Evolutionary conservation across 1,140 invertebrate species (phyloP).

Genomic region (Orius insidiosus): DNA sequence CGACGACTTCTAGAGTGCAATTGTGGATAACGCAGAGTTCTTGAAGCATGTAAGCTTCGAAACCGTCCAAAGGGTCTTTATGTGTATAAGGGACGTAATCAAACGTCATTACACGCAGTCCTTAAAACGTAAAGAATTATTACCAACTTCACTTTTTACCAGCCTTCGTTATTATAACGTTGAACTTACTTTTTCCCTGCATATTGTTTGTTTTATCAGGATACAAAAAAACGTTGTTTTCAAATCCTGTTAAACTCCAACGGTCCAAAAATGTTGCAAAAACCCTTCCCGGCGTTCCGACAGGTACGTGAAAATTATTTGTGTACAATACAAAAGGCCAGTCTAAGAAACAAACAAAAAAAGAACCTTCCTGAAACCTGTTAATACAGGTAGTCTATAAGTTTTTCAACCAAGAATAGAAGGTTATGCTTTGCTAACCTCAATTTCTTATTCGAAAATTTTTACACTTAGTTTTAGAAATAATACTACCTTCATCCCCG

Average conservation of each 20-base stretch:
- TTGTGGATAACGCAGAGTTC: conserved; percentile 25
- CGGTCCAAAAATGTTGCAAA: conserved; percentile 1
- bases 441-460: no score
- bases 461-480: no score
- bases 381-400: no score
- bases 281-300: neutral
- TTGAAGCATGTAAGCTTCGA: conserved; percentile 25
- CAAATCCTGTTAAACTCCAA: neutral
- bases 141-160: no score
- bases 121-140: conserved; percentile 5
- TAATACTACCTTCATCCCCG: no score
- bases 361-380: no score
- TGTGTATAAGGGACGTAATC: conserved; percentile 14
- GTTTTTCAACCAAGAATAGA: no score
- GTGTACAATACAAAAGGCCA: conserved; percentile 6
- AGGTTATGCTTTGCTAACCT: no score
- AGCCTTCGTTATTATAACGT: no score
- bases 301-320: conserved; percentile 1
- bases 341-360: neutral
- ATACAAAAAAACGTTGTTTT: neutral
- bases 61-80: conserved; percentile 23
- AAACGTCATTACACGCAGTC: conserved; percentile 10
- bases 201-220: no score
- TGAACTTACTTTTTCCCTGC: no score
- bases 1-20: conserved; percentile 29